Percentiles rank a stretch among this genome's conserved stretches.
Evolutionary conservation across 2,113 vertebrate genomes (phyloP).

Genomic region (Chamaea fasciata): DNA sequence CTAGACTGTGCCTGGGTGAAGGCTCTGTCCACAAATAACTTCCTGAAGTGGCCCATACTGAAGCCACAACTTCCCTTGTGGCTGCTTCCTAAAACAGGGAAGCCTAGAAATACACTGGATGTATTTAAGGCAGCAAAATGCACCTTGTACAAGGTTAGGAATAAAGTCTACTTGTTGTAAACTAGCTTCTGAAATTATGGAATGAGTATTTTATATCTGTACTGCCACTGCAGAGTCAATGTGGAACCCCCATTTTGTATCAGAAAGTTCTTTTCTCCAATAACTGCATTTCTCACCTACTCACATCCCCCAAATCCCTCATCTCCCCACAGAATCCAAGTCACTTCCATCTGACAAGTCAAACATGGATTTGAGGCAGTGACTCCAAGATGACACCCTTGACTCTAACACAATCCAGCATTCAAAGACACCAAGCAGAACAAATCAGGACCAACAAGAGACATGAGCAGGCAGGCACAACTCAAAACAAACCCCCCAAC

Average conservation of each 20-base stretch:
- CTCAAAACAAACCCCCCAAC: background rate
- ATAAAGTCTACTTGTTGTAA: background rate
- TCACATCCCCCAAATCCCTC: background rate
- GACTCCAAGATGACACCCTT: background rate
- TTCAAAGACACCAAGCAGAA: background rate
- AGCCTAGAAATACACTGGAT: background rate
- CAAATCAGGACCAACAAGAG: background rate
- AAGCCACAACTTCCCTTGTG: background rate
- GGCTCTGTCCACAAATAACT: background rate
- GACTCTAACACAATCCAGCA: background rate
- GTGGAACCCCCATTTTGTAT: background rate
- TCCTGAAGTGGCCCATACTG: background rate
- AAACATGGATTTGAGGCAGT: background rate
- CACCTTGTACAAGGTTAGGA: background rate
- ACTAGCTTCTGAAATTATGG: background rate
- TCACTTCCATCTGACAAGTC: background rate
- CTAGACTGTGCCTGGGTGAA: background rate
- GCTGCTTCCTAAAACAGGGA: background rate
- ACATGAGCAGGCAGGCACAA: background rate
- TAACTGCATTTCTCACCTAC: background rate
- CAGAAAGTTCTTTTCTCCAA: background rate
- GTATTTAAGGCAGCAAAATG: background rate
- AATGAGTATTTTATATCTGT: background rate
- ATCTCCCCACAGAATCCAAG: background rate
- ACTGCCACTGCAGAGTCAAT: background rate